A percentile compares a stretch with the other conserved stretches of the same genome.
Conservation (phyloP, 2,113 vertebrate species). For the Ovibos moschatus region DNA sequence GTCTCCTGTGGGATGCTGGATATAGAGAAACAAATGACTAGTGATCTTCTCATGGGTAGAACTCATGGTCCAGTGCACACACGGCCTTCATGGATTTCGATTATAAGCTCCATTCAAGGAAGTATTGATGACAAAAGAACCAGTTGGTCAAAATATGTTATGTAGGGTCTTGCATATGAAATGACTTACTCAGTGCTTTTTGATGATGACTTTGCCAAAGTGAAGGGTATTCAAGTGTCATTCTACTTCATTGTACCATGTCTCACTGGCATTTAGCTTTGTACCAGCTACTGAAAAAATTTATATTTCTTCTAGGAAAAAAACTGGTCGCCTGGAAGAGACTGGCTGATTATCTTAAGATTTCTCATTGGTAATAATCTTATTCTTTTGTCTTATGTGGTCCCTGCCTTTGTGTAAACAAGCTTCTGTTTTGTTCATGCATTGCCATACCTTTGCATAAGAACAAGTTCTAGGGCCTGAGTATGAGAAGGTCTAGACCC, state of each 20-base stretch:
- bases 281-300: neutral
- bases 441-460: neutral
- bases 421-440: neutral
- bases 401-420: neutral
- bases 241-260: neutral
- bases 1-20: neutral
- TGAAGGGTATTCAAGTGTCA: neutral
- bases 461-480: neutral
- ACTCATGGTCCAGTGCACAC: neutral
- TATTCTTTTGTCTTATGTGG: neutral
- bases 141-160: neutral
- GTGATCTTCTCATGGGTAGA: neutral
- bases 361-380: constrained; percentile 11
- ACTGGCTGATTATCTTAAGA: neutral
- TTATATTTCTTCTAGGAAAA: neutral
- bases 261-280: neutral
- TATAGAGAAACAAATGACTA: neutral
- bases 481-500: neutral
- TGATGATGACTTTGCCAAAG: neutral
- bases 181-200: neutral
- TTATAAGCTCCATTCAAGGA: neutral
- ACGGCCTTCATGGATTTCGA: neutral
- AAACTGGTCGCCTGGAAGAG: neutral
- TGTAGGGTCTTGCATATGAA: neutral
- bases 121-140: neutral